Base-by-base conservation (phyloP, 2,113 vertebrate species). In the Morone chrysops region DNA sequence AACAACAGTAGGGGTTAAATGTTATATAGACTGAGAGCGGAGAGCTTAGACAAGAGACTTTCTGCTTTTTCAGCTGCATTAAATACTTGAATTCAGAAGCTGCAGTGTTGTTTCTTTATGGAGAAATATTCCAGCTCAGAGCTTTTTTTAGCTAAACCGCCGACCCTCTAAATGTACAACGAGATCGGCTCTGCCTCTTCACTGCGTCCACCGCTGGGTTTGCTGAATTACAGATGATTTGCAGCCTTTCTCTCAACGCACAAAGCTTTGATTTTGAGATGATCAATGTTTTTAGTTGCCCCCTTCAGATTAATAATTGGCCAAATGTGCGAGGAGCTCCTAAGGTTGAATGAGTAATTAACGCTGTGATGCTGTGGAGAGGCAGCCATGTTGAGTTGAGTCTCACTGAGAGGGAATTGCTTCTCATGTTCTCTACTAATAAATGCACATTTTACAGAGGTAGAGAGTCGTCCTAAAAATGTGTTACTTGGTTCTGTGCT, bases 11-110 rank as follows among this genome's bases (percentile, higher is more conserved):
- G 54, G 31, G 69, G 78, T 68, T 36, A 3, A 73, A 68, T 56
- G 61, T 54, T 16, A 10, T 8, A 56, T 0, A 16, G 5, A 38
- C 51, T 36, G 13, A n/a, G 22, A 43, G 40, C 25, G 12, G 14
- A 56, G 8, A 54, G 20, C 10, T 54, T 20, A 9, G 7, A 50
- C 10, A 6, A 14, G 41, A 47, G 59, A 50, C 20, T 47, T 60
- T 70, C 18, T 57, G 25, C 43, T 54, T 25, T 41, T 63, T 59
- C 10, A 25, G 18, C 22, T 74, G 67, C 62, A 70, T 83, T 61
- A 80, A 80, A 72, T 1, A 72, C 82, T 78, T 76, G 75, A 82
- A 82, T 80, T 67, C 71, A 38, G 45, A 41, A 1, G 13, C 51
- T 31, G 25, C 0, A 8, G 25, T 4, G 53, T 67, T 25, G 8